phyloP scores from a whole-genome alignment of 2,888 invertebrate genomes.

The Salpingus planirostris region DNA sequence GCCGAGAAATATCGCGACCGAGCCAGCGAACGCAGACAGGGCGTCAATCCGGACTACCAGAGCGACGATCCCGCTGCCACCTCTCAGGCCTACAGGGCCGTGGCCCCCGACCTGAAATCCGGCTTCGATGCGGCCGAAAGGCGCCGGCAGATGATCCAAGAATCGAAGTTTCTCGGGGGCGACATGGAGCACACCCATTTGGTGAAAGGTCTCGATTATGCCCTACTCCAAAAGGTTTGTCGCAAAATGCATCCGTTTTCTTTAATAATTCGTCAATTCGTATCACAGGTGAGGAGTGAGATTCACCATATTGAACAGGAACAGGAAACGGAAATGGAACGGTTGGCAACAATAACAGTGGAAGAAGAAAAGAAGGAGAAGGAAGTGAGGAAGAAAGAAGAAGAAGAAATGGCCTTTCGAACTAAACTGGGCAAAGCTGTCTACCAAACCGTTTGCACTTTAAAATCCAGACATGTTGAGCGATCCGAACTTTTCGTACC shows the following conservation, averaged over 20 bases:
- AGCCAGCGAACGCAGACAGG: conserved; percentile 70
- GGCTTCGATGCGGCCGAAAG: conserved; percentile 92
- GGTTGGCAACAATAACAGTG: conserved; percentile 51
- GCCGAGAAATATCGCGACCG: conserved; percentile 90
- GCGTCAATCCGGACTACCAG: conserved; percentile 67
- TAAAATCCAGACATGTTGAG: conserved; percentile 64
- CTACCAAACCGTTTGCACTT: conserved; percentile 55
- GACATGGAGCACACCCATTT: conserved; percentile 99
- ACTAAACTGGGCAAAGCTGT: conserved; percentile 74
- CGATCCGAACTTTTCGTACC: conserved; percentile 89
- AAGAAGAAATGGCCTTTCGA: conserved; percentile 73
- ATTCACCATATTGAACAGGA: conserved; percentile 72
- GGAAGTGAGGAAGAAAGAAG: conserved; percentile 46
- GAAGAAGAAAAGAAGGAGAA: conserved; percentile 36
- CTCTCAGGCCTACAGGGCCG: conserved; percentile 66
- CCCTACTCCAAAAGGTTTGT: conserved; percentile 76
- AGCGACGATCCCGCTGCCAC: conserved; percentile 77
- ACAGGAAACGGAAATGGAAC: conserved; percentile 74
- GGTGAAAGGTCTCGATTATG: conserved; percentile 94
- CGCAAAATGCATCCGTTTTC: no score
- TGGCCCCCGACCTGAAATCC: conserved; percentile 92
- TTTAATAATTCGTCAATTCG: no score
- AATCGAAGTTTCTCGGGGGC: conserved; percentile 99
- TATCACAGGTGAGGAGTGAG: no score
- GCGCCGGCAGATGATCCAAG: conserved; percentile 88